A percentile compares a stretch with the other conserved stretches of the same genome.
phyloP scores from a whole-genome alignment of 2,113 vertebrate genomes.

The Oostethus manadensis region DNA sequence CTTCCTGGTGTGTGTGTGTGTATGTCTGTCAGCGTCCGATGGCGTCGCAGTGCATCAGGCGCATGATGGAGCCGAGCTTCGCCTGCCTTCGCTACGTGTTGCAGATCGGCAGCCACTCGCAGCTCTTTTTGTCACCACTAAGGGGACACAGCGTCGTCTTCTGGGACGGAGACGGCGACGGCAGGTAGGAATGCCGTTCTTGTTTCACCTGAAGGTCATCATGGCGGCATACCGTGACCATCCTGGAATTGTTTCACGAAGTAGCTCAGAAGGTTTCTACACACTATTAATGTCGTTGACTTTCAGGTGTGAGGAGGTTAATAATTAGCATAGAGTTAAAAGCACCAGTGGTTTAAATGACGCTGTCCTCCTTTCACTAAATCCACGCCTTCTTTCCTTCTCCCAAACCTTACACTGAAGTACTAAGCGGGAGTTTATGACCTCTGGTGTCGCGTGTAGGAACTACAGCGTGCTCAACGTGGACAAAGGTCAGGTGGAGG shows the following conservation, averaged over 20 bases:
- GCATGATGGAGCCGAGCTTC: constrained; percentile 92
- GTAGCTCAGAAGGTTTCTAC: too few relatives aligned
- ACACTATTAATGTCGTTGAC: too few relatives aligned
- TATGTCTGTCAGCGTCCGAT: constrained; percentile 85
- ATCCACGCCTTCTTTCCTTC: neutral
- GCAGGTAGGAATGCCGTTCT: constrained; percentile 68
- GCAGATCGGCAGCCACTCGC: constrained; percentile 76
- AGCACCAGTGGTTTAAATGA: too few relatives aligned
- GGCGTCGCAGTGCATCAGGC: constrained; percentile 79
- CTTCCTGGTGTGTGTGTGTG: constrained; percentile 5
- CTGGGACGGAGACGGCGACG: constrained; percentile 83
- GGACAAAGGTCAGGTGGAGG: constrained; percentile 86
- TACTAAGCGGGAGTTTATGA: too few relatives aligned
- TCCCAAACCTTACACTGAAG: neutral
- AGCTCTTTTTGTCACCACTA: constrained; percentile 85
- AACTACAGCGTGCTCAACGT: constrained; percentile 93
- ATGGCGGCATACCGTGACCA: too few relatives aligned
- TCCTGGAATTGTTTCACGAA: too few relatives aligned
- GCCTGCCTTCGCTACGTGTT: constrained; percentile 83
- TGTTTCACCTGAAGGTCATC: neutral
- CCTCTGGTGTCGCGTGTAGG: constrained; percentile 53
- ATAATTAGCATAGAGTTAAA: too few relatives aligned
- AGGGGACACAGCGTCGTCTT: constrained; percentile 86
- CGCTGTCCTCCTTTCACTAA: neutral
- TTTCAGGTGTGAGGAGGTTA: too few relatives aligned